Evolutionary conservation across 2,888 invertebrate species (phyloP).

Genomic region (Autographa pulchrina): DNA sequence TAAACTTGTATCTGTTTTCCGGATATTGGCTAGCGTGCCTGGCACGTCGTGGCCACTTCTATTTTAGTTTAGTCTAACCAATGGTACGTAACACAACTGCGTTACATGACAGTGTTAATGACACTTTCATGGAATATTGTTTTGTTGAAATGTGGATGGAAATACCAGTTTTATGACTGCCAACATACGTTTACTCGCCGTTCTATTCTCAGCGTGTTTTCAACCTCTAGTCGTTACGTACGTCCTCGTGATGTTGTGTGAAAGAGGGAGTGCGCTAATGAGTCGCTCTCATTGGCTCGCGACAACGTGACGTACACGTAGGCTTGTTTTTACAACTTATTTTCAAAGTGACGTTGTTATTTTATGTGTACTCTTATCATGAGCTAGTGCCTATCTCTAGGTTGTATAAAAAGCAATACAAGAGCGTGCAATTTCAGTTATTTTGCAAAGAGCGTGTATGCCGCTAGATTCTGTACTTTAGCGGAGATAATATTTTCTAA

Average conservation of each 20-base stretch:
- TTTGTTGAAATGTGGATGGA: constrained; percentile 49
- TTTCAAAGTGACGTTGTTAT: constrained; percentile 74
- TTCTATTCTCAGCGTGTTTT: constrained; percentile 70
- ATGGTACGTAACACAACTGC: constrained; percentile 32
- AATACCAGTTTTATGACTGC: constrained; percentile 49
- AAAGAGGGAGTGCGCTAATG: constrained; percentile 80
- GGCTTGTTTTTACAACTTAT: constrained; percentile 70
- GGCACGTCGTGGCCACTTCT: constrained; percentile 47
- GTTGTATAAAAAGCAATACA: constrained; percentile 74
- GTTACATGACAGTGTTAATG: constrained; percentile 45
- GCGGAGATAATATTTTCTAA: constrained; percentile 8
- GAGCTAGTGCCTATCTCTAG: constrained; percentile 56
- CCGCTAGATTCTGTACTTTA: constrained; percentile 56
- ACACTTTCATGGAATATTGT: constrained; percentile 48
- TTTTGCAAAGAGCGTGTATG: constrained; percentile 49
- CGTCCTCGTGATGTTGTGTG: constrained; percentile 64
- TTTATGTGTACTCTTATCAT: constrained; percentile 65
- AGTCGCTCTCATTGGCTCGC: constrained; percentile 73
- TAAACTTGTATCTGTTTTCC: constrained; percentile 20
- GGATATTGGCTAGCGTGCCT: constrained; percentile 42
- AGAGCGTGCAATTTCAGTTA: constrained; percentile 65
- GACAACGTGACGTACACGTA: constrained; percentile 74
- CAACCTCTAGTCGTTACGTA: constrained; percentile 70
- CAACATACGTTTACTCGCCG: constrained; percentile 51
- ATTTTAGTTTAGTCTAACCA: constrained; percentile 38